Evolutionary conservation across 2,888 invertebrate species (phyloP).

Genomic region (Tipula helvola): DNA sequence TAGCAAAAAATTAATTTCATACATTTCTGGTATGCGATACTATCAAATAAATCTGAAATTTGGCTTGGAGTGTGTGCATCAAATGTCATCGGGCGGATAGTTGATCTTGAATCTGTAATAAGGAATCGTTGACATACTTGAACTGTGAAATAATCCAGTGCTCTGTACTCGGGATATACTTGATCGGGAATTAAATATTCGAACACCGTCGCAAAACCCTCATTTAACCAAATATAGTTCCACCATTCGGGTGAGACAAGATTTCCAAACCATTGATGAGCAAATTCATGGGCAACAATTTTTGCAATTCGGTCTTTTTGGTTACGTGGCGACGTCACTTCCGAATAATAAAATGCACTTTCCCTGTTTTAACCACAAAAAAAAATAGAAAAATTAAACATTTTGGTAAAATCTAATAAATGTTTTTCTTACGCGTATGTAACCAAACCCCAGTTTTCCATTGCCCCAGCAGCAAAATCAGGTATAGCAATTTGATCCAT

Average conservation of each 20-base stretch:
- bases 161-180: constrained; percentile 51
- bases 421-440: constrained; percentile 33
- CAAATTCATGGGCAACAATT: constrained; percentile 36
- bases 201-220: constrained; percentile 54
- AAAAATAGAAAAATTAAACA: not conserved
- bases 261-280: constrained; percentile 38
- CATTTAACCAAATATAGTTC: constrained; percentile 51
- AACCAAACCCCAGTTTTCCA: constrained; percentile 91
- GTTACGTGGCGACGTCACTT: not conserved
- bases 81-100: constrained; percentile 69
- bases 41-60: constrained; percentile 69
- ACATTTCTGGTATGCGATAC: constrained; percentile 82
- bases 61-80: constrained; percentile 72
- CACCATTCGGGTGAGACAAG: constrained; percentile 30
- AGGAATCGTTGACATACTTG: constrained; percentile 62
- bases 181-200: constrained; percentile 47
- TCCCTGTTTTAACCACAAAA: not conserved
- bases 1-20: not conserved
- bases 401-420: not conserved
- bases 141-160: constrained; percentile 64
- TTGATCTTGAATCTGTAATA: constrained; percentile 54
- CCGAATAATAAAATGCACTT: not conserved
- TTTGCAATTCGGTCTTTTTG: not conserved
- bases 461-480: constrained; percentile 72
- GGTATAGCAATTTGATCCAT: constrained; percentile 81